Evolutionary conservation across 2,888 invertebrate species (phyloP).

Genomic region (Dichetophora obliterata): DNA sequence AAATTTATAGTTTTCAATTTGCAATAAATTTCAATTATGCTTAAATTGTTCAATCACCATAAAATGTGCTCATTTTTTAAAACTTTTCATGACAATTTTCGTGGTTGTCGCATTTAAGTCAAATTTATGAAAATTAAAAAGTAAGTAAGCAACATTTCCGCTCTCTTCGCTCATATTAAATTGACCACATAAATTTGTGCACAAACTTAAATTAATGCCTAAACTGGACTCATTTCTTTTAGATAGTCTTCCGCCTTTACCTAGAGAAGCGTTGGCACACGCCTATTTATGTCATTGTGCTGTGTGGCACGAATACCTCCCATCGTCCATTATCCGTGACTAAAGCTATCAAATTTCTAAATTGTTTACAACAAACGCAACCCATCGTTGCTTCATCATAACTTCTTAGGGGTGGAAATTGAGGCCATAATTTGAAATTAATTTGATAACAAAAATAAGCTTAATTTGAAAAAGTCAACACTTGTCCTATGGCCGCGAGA

Average conservation of each 20-base stretch:
- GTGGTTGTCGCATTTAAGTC: slow-evolving; percentile 57
- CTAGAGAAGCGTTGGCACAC: neutral
- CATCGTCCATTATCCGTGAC: slow-evolving; percentile 58
- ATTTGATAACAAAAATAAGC: slow-evolving; percentile 44
- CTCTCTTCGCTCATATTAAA: slow-evolving; percentile 57
- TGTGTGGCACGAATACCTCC: neutral
- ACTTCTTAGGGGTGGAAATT: slow-evolving; percentile 48
- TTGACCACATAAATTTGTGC: slow-evolving; percentile 62
- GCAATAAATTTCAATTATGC: slow-evolving; percentile 50
- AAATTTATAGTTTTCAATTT: slow-evolving; percentile 41
- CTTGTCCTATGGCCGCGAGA: neutral
- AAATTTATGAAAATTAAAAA: slow-evolving; percentile 69
- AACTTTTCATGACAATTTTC: slow-evolving; percentile 21
- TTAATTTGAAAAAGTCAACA: neutral
- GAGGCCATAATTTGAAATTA: slow-evolving; percentile 62
- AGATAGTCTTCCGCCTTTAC: neutral
- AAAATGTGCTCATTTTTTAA: slow-evolving; percentile 49
- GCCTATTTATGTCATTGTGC: neutral
- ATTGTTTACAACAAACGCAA: slow-evolving; percentile 27
- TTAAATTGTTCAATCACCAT: slow-evolving; percentile 52
- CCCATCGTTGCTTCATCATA: neutral
- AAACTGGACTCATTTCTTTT: neutral
- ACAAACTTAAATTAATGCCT: slow-evolving; percentile 45
- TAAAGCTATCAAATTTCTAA: slow-evolving; percentile 60
- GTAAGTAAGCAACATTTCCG: slow-evolving; percentile 54